Evolutionary conservation across 2,797 vertebrate genomes (phyloP).

Genomic region (Halcyon chelicuti): DNA sequence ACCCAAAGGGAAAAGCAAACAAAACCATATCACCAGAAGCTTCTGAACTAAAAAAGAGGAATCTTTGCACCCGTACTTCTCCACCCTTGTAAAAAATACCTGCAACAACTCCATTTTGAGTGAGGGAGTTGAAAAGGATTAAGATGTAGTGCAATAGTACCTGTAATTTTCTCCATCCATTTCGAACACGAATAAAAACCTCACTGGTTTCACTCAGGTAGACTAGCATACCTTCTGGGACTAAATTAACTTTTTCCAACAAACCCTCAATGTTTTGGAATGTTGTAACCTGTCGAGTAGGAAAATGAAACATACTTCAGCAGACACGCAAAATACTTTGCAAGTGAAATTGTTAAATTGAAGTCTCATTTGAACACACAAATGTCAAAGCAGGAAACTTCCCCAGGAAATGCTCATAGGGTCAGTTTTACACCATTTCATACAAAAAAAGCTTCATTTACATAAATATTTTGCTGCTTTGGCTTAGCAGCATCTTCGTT

Average conservation of each 20-base stretch:
- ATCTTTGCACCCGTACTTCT: neutral
- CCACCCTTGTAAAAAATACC: neutral
- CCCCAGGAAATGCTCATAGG: neutral
- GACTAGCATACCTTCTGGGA: constrained; percentile 86
- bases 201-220: constrained; percentile 85
- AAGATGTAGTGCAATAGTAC: constrained; percentile 62
- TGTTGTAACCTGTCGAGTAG: constrained; percentile 80
- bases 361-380: neutral
- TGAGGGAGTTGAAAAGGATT: neutral
- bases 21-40: neutral
- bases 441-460: neutral
- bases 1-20: neutral
- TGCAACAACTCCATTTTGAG: neutral
- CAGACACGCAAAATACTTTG: neutral
- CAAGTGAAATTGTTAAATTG: neutral
- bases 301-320: neutral
- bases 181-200: constrained; percentile 89
- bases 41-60: neutral
- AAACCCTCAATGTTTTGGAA: constrained; percentile 84
- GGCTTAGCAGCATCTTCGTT: neutral
- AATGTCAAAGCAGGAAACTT: neutral
- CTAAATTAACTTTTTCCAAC: constrained; percentile 83
- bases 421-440: neutral
- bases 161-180: constrained; percentile 95
- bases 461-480: neutral